Conservation (phyloP, 2,888 invertebrate species). For the Drosophila maculinotata region DNA sequence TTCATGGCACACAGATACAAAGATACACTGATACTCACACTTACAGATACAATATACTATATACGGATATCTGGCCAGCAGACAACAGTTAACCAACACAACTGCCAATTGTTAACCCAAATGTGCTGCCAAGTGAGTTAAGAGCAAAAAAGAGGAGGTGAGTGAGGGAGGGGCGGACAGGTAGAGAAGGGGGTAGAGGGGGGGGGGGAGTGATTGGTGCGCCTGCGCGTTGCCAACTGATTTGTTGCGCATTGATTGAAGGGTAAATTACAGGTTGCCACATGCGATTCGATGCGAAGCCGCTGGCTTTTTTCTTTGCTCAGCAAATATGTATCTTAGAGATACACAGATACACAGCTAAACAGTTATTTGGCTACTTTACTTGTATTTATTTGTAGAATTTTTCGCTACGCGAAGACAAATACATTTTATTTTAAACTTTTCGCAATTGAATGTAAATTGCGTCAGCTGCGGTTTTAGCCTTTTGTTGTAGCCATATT, state of each 20-base stretch:
- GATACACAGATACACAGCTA: slow-evolving; percentile 30
- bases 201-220: slow-evolving; percentile 51
- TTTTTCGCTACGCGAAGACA: slow-evolving; percentile 32
- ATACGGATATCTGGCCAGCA: slow-evolving; percentile 63
- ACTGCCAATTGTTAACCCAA: slow-evolving; percentile 75
- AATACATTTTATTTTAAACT: slow-evolving; percentile 21
- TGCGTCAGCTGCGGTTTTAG: slow-evolving; percentile 65
- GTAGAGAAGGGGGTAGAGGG: not conserved
- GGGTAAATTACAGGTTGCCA: slow-evolving; percentile 81
- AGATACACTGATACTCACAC: slow-evolving; percentile 16
- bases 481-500: slow-evolving; percentile 41
- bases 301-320: slow-evolving; percentile 57
- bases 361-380: slow-evolving; percentile 38
- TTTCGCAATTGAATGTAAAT: slow-evolving; percentile 58
- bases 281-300: slow-evolving; percentile 72
- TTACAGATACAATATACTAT: slow-evolving; percentile 28
- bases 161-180: not conserved
- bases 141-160: slow-evolving; percentile 29
- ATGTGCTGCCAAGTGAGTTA: slow-evolving; percentile 79
- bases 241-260: slow-evolving; percentile 81
- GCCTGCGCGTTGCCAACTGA: slow-evolving; percentile 78
- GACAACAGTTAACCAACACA: slow-evolving; percentile 73
- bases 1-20: slow-evolving; percentile 47
- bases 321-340: slow-evolving; percentile 40
- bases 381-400: slow-evolving; percentile 56